A percentile compares a stretch with the other conserved stretches of the same genome.
Evolutionary conservation across 1,140 invertebrate genomes (phyloP).

Genomic region (Parapsyche elsis): DNA sequence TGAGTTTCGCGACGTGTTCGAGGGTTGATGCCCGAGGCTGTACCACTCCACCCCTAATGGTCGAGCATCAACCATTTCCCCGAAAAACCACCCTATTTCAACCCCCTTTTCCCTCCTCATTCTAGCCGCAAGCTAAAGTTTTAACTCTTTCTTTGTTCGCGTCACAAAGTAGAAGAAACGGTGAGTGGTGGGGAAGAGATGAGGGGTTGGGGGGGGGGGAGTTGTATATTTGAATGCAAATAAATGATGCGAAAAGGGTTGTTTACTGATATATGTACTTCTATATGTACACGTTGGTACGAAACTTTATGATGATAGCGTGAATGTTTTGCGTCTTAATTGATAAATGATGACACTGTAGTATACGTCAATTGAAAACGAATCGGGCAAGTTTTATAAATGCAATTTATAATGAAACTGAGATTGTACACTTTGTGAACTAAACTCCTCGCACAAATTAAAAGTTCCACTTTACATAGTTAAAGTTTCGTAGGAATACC

Average conservation of each 20-base stretch:
- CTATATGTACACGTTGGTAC: too few relatives aligned
- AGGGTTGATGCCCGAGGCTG: background rate
- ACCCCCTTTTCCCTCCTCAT: background rate
- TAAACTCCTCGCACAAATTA: too few relatives aligned
- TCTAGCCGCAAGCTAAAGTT: slow-evolving; percentile 21
- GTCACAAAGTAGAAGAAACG: background rate
- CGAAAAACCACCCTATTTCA: background rate
- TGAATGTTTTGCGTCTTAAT: too few relatives aligned
- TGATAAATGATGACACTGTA: too few relatives aligned
- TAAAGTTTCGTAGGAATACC: too few relatives aligned
- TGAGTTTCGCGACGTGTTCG: background rate
- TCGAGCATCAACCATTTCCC: background rate
- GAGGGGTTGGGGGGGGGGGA: too few relatives aligned
- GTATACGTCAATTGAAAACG: too few relatives aligned
- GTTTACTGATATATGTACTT: slow-evolving; percentile 26
- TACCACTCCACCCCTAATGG: background rate
- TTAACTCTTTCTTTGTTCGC: slow-evolving; percentile 40
- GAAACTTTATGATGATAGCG: too few relatives aligned
- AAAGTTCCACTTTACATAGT: too few relatives aligned
- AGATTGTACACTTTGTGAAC: too few relatives aligned
- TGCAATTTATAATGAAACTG: too few relatives aligned
- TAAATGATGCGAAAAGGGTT: slow-evolving; percentile 50
- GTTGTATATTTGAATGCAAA: slow-evolving; percentile 42
- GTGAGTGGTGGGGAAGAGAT: background rate
- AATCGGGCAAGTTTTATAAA: too few relatives aligned